Evolutionary conservation across 2,113 vertebrate species (phyloP).

Genomic region (Triplophysa dalaica): DNA sequence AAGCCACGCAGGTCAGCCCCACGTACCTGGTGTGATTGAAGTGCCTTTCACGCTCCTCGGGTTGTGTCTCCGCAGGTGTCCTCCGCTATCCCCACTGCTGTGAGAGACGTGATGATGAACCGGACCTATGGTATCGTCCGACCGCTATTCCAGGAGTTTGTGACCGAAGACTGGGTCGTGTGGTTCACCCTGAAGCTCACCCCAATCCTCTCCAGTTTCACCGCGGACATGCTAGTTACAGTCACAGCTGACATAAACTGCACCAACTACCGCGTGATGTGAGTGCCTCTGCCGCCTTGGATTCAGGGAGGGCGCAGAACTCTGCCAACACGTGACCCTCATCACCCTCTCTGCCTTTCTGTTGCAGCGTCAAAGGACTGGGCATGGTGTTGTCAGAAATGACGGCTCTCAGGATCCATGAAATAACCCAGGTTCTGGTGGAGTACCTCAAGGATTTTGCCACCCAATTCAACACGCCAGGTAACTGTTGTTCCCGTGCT

Average conservation of each 20-base stretch:
- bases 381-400: not conserved
- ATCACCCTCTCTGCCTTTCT: not conserved
- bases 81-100: not conserved
- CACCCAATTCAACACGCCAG: not conserved
- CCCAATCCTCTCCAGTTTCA: conserved; percentile 30
- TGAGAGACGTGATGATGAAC: conserved; percentile 55
- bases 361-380: conserved; percentile 4
- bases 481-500: not conserved
- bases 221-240: conserved; percentile 32
- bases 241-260: conserved; percentile 20
- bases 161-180: not conserved
- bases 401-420: not conserved
- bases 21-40: not conserved
- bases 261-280: conserved; percentile 31
- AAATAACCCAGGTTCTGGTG: conserved; percentile 1
- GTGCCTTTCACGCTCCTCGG: not conserved
- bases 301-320: too few relatives aligned
- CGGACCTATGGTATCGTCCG: conserved; percentile 58
- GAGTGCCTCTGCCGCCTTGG: conserved; percentile 42
- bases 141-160: not conserved
- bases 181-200: conserved; percentile 44
- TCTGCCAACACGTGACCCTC: not conserved
- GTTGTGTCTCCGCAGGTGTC: conserved; percentile 19
- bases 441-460: not conserved
- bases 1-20: not conserved